These are phyloP conservation scores for Andrena hattorfiana DNA, from an alignment of 2,888 invertebrate species.

Conservation along the genomic window DNA sequence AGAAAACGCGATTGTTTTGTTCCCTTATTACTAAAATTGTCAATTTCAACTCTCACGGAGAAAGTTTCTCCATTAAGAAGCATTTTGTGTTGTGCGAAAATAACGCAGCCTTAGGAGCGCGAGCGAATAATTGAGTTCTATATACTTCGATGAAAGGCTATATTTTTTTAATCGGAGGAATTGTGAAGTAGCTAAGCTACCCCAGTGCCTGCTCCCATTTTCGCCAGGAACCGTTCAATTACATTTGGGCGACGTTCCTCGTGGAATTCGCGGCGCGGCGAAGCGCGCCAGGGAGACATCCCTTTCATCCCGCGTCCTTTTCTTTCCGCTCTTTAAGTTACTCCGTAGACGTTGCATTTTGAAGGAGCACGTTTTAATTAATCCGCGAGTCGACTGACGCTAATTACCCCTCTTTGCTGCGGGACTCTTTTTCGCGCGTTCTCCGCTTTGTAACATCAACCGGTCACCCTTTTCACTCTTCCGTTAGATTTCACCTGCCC, in stretches of 20 bases:
- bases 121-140: too few relatives aligned
- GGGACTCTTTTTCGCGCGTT: constrained; percentile 59
- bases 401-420: constrained; percentile 64
- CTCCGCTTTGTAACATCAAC: constrained; percentile 67
- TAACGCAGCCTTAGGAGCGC: too few relatives aligned
- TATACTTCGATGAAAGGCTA: background rate
- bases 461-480: constrained; percentile 63
- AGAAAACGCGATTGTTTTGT: too few relatives aligned
- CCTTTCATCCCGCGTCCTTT: constrained; percentile 27
- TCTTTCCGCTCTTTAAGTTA: constrained; percentile 41
- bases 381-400: constrained; percentile 60
- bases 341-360: constrained; percentile 46
- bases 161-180: background rate
- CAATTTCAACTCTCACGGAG: too few relatives aligned
- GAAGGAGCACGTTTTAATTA: constrained; percentile 68
- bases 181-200: background rate
- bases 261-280: background rate
- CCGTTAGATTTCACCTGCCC: constrained; percentile 62
- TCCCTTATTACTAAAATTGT: too few relatives aligned
- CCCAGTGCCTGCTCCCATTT: constrained; percentile 18
- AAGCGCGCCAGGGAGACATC: constrained; percentile 37
- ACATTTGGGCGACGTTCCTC: constrained; percentile 11
- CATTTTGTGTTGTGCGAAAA: too few relatives aligned
- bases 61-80: background rate
- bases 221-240: constrained; percentile 26